phyloP scores from a whole-genome alignment of 2,888 invertebrate species.

The Dorcus hopei region DNA sequence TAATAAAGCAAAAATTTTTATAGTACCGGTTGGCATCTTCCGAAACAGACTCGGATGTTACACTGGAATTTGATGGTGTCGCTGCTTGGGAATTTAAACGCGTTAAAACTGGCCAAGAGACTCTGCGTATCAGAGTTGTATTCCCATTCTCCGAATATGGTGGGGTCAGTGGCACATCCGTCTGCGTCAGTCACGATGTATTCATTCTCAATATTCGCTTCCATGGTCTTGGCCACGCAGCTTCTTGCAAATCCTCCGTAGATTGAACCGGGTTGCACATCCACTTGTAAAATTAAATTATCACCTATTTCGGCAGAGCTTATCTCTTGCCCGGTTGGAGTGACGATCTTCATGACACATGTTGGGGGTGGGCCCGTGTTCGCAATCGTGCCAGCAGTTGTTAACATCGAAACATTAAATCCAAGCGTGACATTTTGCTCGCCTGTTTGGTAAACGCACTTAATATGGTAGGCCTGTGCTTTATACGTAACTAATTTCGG shows the following conservation, averaged over 20 bases:
- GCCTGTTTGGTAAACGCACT: constrained; percentile 91
- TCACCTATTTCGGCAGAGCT: constrained; percentile 85
- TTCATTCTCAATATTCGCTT: constrained; percentile 83
- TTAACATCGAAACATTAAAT: constrained; percentile 93
- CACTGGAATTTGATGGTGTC: constrained; percentile 94
- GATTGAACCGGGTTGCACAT: constrained; percentile 59
- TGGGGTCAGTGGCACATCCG: constrained; percentile 89
- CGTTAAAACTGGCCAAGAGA: constrained; percentile 84
- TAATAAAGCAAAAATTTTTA: neutral
- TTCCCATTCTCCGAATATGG: constrained; percentile 92
- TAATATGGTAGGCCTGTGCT: constrained; percentile 94
- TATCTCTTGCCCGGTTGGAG: constrained; percentile 82
- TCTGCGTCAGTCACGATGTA: constrained; percentile 91
- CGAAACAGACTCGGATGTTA: constrained; percentile 92
- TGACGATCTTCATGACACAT: constrained; percentile 88
- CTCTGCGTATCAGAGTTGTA: constrained; percentile 83
- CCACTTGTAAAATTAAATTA: constrained; percentile 37
- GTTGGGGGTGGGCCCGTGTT: constrained; percentile 93
- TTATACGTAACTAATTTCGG: constrained; percentile 91
- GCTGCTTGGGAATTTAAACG: constrained; percentile 92
- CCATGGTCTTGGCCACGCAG: constrained; percentile 90
- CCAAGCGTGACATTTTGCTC: constrained; percentile 90
- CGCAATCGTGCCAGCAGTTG: constrained; percentile 91
- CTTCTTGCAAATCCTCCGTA: constrained; percentile 93
- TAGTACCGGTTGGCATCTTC: constrained; percentile 88